A percentile compares a stretch with the other conserved stretches of the same genome.
Conservation (phyloP, 1,140 invertebrate genomes). For the Ruditapes philippinarum region DNA sequence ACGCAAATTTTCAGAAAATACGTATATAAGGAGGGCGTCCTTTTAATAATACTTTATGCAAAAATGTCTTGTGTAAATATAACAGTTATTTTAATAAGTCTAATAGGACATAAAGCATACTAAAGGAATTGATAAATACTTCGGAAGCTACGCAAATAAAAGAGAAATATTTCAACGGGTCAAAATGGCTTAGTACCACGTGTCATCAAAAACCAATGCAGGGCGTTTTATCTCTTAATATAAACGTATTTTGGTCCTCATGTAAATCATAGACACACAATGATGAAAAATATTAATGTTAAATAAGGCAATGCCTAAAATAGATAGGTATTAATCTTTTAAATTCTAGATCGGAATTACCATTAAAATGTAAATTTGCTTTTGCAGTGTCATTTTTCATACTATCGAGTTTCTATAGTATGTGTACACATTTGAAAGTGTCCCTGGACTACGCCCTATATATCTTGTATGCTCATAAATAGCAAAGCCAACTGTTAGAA, state of each 20-base stretch:
- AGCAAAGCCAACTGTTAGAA: not conserved
- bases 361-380: not conserved
- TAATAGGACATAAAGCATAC: not conserved
- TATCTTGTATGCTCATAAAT: not conserved
- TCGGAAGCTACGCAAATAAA: constrained; percentile 43
- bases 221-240: not conserved
- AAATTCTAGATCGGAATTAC: constrained; percentile 23
- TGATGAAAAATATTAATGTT: not conserved
- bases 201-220: constrained; percentile 16
- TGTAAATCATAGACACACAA: not conserved
- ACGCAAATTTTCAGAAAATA: not conserved
- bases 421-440: not conserved
- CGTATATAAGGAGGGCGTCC: not conserved
- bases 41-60: constrained; percentile 8
- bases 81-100: constrained; percentile 24
- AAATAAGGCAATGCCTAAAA: not conserved
- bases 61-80: constrained; percentile 23
- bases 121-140: not conserved
- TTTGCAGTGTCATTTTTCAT: constrained; percentile 11
- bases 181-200: constrained; percentile 13
- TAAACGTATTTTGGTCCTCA: not conserved
- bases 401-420: not conserved
- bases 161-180: constrained; percentile 23
- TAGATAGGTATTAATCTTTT: not conserved
- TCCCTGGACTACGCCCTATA: constrained; percentile 7